Evolutionary conservation across 2,888 invertebrate species (phyloP), one percentile per base, ranked within the genome.

Genomic region (Cyaniris semiargus): DNA sequence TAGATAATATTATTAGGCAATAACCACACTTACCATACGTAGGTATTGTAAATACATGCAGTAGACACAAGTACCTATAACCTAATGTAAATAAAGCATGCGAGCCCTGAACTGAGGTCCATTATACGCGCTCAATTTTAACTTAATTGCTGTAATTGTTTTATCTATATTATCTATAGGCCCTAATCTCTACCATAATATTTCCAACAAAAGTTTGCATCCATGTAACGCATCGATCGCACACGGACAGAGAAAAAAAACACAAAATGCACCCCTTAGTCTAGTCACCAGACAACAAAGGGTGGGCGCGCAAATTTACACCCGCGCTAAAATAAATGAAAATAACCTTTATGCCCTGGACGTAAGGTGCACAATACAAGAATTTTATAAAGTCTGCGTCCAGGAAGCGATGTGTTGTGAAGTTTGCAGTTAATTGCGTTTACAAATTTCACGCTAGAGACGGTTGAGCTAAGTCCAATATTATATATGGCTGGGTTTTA

Each of bases 281-380:
- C 91, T 90, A 89, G 90, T 87, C 88, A 82, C 87, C 88, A 93
- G 93, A 93, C 93, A 92, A 93, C 93, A 93, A 93, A 93, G 93
- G 88, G 88, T 87, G 86, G 83, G 81, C 84, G 81, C 79, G 81
- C 90, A 84, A 89, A 85, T 83, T 84, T 86, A 85, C 80, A 78
- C 77, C 79, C 66, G 58, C 71, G 56, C 23, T 8, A 5, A 58
- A 34, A 76, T 78, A 82, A 76, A 76, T 79, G 8, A 88, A 84
- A 83, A 79, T 81, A n/a, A 78, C 74, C 82, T 78, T 70, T 89
- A 87, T 80, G 0, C 0, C 1, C 0, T 56, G 0, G 0, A 0
- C 0, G 44, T 83, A 88, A 81, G 81, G 82, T 81, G 66, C 38
- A 78, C 23, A 34, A 18, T 18, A 79, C 77, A 56, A 31, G 84